A percentile compares a stretch with the other conserved stretches of the same genome.
phyloP scores from a whole-genome alignment of 1,140 invertebrate species.

The Chrysoperla carnea region DNA sequence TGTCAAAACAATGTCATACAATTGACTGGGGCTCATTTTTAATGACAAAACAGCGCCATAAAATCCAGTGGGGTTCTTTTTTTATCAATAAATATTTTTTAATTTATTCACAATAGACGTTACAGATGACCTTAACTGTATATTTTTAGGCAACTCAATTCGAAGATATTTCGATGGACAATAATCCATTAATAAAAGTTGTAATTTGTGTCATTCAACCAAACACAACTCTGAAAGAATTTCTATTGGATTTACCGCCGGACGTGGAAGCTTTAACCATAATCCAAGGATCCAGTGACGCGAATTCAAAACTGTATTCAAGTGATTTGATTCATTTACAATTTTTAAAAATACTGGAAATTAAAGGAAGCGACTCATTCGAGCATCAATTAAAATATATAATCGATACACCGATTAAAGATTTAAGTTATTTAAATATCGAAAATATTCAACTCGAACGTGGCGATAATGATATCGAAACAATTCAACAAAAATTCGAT shows the following conservation, averaged over 20 bases:
- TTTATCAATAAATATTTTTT: too few species aligned
- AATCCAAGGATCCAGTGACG: constrained; percentile 22
- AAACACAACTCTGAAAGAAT: constrained; percentile 21
- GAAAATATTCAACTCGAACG: constrained; percentile 14
- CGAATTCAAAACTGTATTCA: constrained; percentile 31
- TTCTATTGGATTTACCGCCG: constrained; percentile 28
- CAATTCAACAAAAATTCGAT: constrained; percentile 17
- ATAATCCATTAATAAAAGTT: constrained; percentile 26
- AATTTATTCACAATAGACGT: too few species aligned
- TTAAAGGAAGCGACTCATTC: constrained; percentile 30
- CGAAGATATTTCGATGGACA: background rate
- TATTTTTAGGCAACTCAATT: too few species aligned
- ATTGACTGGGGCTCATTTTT: too few species aligned
- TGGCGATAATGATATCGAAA: constrained; percentile 13
- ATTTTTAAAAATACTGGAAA: constrained; percentile 34
- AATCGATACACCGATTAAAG: constrained; percentile 22
- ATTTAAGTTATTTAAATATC: constrained; percentile 26
- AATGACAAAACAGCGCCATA: too few species aligned
- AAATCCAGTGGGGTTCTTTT: too few species aligned
- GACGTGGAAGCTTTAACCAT: constrained; percentile 32
- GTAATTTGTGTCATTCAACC: constrained; percentile 36
- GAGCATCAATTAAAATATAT: constrained; percentile 14
- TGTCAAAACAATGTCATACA: too few species aligned
- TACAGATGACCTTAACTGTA: too few species aligned
- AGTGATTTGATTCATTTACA: constrained; percentile 30